Evolutionary conservation across 2,797 vertebrate genomes (phyloP).

Genomic region (Alcedo atthis): DNA sequence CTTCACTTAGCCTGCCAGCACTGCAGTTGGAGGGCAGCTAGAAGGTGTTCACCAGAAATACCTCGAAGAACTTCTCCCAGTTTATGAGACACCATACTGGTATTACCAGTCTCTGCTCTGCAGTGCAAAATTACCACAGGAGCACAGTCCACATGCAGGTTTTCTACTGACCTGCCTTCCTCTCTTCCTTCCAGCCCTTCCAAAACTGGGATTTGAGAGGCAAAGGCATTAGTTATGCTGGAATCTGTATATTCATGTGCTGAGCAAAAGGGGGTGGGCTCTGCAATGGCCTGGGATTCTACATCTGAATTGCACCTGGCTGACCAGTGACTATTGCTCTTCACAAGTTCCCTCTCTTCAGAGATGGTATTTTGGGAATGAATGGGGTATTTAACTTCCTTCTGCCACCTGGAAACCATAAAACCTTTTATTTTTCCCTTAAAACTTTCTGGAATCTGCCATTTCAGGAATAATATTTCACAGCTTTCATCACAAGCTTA

Average conservation of each 20-base stretch:
- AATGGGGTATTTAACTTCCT: background rate
- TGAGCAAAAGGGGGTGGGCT: background rate
- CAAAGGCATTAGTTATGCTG: background rate
- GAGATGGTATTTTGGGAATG: background rate
- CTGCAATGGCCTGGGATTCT: background rate
- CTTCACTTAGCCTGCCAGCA: background rate
- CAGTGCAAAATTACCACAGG: background rate
- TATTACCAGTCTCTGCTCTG: background rate
- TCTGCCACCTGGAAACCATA: background rate
- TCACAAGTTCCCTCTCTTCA: background rate
- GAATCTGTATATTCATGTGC: background rate
- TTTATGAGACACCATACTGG: fast-evolving
- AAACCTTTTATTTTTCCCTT: background rate
- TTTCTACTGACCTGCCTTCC: background rate
- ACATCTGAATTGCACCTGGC: background rate
- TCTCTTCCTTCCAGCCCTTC: background rate
- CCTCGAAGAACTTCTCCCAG: background rate
- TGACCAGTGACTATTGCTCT: background rate
- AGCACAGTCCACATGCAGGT: too few relatives aligned
- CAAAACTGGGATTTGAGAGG: background rate
- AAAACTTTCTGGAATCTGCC: background rate
- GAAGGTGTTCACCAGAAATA: background rate
- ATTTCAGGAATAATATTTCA: background rate
- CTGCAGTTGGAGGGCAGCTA: background rate
- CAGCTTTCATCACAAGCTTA: background rate